Evolutionary conservation across 2,797 vertebrate species (phyloP).

Genomic region (Hypotaenidia okinawae): DNA sequence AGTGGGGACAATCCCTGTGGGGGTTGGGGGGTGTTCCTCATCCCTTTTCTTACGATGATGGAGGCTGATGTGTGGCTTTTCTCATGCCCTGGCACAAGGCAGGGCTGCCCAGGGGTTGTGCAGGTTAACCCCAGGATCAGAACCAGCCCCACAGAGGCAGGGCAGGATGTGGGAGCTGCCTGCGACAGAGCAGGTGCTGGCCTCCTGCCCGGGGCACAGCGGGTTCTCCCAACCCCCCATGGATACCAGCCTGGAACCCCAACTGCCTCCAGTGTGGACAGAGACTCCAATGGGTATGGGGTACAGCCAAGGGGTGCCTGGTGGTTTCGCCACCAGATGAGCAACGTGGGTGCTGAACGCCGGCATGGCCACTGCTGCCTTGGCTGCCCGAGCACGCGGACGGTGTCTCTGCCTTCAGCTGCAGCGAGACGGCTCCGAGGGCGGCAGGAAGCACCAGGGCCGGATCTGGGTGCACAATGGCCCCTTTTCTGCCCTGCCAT

Average conservation of each 20-base stretch:
- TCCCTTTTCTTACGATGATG: not conserved
- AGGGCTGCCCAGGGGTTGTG: fast-evolving
- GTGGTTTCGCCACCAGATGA: fast-evolving
- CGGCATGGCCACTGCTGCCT: fast-evolving
- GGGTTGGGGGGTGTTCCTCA: fast-evolving
- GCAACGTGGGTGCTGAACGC: not conserved
- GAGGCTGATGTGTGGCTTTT: not conserved
- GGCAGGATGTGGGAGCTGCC: not conserved
- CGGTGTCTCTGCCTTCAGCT: not conserved
- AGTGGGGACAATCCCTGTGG: fast-evolving
- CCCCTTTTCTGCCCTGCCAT: not conserved
- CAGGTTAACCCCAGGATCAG: fast-evolving
- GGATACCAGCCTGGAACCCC: not conserved
- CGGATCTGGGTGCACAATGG: not conserved
- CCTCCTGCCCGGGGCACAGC: not conserved
- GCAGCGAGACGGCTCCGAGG: not conserved
- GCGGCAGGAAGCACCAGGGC: not conserved
- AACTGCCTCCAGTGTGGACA: fast-evolving
- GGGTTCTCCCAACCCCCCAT: not conserved
- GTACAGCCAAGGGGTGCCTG: fast-evolving
- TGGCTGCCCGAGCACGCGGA: fast-evolving
- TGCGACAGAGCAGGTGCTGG: not conserved
- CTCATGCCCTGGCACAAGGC: fast-evolving
- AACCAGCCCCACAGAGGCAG: fast-evolving
- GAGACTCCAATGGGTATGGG: fast-evolving